Base-by-base conservation (phyloP, 1,140 invertebrate genomes). In the Eulimnadia texana region DNA sequence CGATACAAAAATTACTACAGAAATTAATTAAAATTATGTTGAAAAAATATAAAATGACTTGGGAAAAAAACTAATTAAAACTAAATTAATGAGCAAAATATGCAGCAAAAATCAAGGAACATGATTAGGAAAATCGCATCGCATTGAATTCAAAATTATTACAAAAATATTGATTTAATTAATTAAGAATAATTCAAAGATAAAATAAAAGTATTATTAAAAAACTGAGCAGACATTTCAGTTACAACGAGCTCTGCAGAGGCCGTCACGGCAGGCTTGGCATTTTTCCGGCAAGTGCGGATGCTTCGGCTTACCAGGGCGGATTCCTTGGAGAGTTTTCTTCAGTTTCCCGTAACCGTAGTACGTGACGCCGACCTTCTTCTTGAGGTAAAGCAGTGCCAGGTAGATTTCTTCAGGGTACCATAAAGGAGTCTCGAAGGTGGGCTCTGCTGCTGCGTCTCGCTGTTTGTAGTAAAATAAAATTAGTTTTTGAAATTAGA, bases 331-430 rank as follows among this genome's bases (percentile, higher is more conserved):
- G 22, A 57, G 63, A 55, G 72, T 71, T 52, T 72, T 71, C 24
- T 73, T 66, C 9, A 77, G 70, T 16, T 70, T 64, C 0, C 72
- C 66, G 63, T 73, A 74, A 9, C 75, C 76, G 64, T 77, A 78
- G 64, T 73, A 76, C 3, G 72, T 68, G 63, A 75, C 72, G 2
- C 74, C 76, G n/a, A 77, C 72, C 57, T 71, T 65, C 66, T 73
- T 72, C 65, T 71, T 75, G 1, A 78, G 68, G 60, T 77, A 77
- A 22, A 69, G 70, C 24, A 27, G 23, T 66, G 77, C 76, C 70
- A 77, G 77, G 27, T 72, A 67, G 25, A 78, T 75, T 66, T 78
- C 76, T 64, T 78, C 76, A 0, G 76, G 76, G 67, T 78, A 78
- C 76, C 76, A 78, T 76, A 78, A 75, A 19, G 76, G 72, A 42